Evolutionary conservation across 1,140 invertebrate species (phyloP), one percentile per base, ranked within the genome.

Genomic region (Hycleus cichorii): DNA sequence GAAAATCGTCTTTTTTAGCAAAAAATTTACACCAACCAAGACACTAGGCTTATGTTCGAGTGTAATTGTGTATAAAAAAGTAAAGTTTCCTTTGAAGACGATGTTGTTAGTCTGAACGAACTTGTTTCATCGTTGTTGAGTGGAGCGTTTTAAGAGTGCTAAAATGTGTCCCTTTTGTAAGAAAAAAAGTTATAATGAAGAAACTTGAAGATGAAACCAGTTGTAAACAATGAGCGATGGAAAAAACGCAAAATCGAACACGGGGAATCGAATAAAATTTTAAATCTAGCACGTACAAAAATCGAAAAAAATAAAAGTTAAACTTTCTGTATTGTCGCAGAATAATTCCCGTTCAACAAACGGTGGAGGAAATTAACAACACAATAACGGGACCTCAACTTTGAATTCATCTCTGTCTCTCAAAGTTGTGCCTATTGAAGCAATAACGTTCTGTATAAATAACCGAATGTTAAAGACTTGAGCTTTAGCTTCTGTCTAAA

Each of bases 361-460:
- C 45, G 49, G 49, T 45, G 40, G 39, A 59, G 58, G 58, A 59
- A 59, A 59, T 59, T 59, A 59, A 59, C 58, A 59, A 59, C 54
- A 55, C 58, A 55, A 55, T 54, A 59, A 59, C 58, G 51, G 50
- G 58, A 49, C 51, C 58, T 18, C 57, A 51, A 32, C 51, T 58
- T 51, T 49, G 48, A 51, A 58, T 47, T 7, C 7, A 32, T 32
- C 32, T 32, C 7, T 7, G 32, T 50, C 58, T 59, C 52, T 49
- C 58, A 55, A 59, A 59, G 51, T 59, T 55, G 42, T 51, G 58
- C 40, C 47, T 48, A 59, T 59, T 59, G 51, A 59, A 46, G 50
- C 52, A 46, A 32, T 53, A 42, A 25, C 39, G 51, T 53, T 51
- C 39, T 42, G 49, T 49, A 49, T 51, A 59, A 59, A 59, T 59